Evolutionary conservation across 2,113 vertebrate species (phyloP).

Genomic region (Pterocles burchelli): DNA sequence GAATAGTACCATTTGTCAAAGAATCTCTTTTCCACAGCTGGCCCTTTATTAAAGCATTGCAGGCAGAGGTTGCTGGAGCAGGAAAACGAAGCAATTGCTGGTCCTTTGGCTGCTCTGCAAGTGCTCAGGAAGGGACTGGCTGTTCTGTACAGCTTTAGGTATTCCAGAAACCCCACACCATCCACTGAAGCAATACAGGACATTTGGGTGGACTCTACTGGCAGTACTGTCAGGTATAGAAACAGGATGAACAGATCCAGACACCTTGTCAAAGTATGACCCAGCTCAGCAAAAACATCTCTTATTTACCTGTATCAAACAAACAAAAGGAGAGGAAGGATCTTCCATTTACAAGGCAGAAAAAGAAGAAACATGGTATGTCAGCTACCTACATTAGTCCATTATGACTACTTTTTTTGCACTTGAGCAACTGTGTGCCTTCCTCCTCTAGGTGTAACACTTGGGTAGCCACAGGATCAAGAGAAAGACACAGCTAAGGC

Average conservation of each 20-base stretch:
- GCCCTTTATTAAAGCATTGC: neutral
- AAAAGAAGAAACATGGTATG: neutral
- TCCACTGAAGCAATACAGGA: neutral
- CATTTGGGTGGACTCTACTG: neutral
- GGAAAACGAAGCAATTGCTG: neutral
- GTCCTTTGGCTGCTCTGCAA: neutral
- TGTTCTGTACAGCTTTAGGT: neutral
- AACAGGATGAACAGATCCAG: neutral
- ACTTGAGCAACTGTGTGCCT: neutral
- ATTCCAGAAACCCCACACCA: neutral
- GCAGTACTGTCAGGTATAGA: neutral
- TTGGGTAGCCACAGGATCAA: neutral
- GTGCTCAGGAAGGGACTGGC: neutral
- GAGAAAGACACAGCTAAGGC: neutral
- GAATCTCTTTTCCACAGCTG: slow-evolving; percentile 21
- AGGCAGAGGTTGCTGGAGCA: neutral
- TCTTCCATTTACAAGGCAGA: neutral
- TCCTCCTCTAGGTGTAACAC: neutral
- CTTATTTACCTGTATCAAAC: neutral
- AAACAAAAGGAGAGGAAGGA: neutral
- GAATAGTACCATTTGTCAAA: neutral
- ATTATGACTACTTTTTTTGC: neutral
- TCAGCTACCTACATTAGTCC: neutral
- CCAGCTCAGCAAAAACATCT: neutral
- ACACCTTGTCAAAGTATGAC: neutral